Evolutionary conservation across 2,888 invertebrate genomes (phyloP), one percentile per base, ranked within the genome.

Genomic region (Drosophila ezoana): DNA sequence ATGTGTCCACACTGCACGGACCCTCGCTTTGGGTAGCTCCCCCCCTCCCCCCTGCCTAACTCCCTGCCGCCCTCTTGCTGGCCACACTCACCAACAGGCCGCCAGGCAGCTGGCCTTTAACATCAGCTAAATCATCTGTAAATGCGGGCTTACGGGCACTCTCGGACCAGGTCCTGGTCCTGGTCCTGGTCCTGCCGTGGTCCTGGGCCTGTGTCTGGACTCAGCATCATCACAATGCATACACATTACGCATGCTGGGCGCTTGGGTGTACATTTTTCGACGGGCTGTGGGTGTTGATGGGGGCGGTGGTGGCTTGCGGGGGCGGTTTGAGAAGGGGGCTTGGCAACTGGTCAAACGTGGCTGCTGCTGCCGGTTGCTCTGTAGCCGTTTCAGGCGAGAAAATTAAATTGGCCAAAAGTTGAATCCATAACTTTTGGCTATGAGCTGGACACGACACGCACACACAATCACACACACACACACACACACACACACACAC

Each of bases 391-490:
- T 89, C 90, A 88, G 90, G 90, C 90, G 90, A 90, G 90, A 90
- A 90, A 91, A 90, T 90, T 91, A 90, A 90, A 90, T 90, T 90
- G 89, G 90, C 91, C 89, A 91, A 90, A 90, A 87, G 89, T 90
- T 87, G 87, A 87, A 86, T 86, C 86, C 90, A 86, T 86, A 86
- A 86, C 86, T 86, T 86, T 81, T 89, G 79, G 78, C 81, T 83
- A 86, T 86, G 67, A 75, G 74, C 88, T 65, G 81, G 65, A 76
- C 72, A 76, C 72, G 28, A 76, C 64, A 88, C 78, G 48, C 62
- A 23, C 47, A 20, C 43, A 33, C 32, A 23, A 45, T 51, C 37
- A 23, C 40, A 44, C 61, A 52, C 47, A 48, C 40, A 14, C 54
- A 43, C 52, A 44, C 38, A 49, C 58, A 38, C 43, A 40, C 23